phyloP scores from a whole-genome alignment of 1,140 invertebrate genomes.

The Eumaeus atala region DNA sequence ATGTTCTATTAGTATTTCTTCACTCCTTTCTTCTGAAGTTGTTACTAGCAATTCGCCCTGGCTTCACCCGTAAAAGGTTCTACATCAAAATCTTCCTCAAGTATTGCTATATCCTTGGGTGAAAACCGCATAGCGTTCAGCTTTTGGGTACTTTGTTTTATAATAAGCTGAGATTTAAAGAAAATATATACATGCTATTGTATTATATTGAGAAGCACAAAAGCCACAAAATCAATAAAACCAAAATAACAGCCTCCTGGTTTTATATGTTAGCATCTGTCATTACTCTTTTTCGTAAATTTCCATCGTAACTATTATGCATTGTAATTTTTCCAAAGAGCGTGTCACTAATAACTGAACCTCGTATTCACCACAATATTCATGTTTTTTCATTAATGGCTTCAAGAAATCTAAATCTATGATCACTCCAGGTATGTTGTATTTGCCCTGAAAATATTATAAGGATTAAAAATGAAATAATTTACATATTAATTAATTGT shows the following conservation, averaged over 20 bases:
- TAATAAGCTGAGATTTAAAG: no score
- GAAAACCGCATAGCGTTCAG: no score
- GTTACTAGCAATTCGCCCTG: no score
- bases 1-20: no score
- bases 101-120: no score
- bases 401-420: conserved; percentile 33
- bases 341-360: conserved; percentile 23
- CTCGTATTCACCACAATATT: conserved; percentile 36
- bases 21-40: no score
- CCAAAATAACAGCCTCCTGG: background rate
- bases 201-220: no score
- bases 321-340: conserved; percentile 22
- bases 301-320: conserved; percentile 27
- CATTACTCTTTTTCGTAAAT: conserved; percentile 24
- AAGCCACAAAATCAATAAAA: no score
- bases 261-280: background rate
- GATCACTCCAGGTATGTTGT: conserved; percentile 18
- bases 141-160: no score
- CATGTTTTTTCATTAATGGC: conserved; percentile 26
- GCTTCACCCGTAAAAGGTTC: no score
- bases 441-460: conserved; percentile 24
- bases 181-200: no score
- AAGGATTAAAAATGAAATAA: background rate
- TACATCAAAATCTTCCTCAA: no score
- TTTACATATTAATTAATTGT: background rate